A percentile compares a stretch with the other conserved stretches of the same genome.
Conservation (phyloP, 2,113 vertebrate species). For the Nycticorax nycticorax region DNA sequence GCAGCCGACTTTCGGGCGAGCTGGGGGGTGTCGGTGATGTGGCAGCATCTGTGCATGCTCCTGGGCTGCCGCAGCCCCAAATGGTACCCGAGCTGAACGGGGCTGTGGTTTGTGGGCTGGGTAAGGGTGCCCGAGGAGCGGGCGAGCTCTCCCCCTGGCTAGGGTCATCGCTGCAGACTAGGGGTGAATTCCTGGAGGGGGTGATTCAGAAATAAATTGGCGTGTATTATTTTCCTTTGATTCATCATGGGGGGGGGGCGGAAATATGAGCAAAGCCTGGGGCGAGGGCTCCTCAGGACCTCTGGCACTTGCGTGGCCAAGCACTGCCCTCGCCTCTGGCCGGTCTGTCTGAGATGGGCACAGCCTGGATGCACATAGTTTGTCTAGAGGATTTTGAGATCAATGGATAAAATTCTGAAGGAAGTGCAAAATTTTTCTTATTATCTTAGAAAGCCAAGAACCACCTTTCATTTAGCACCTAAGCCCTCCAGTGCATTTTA, state of each 20-base stretch:
- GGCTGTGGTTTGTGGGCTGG: not conserved
- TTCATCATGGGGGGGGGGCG: not conserved
- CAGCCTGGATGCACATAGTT: not conserved
- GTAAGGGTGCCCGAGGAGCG: not conserved
- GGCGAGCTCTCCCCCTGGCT: not conserved
- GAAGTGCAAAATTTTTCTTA: not conserved
- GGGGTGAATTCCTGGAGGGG: not conserved
- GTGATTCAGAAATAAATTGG: not conserved
- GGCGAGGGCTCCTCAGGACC: not conserved
- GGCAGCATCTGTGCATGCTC: not conserved
- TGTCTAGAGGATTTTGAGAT: not conserved
- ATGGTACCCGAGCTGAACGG: not conserved
- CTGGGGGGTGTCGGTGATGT: not conserved
- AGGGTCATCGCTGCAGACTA: not conserved
- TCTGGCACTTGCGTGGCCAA: not conserved
- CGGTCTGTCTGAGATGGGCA: not conserved
- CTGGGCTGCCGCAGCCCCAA: not conserved
- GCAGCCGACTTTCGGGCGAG: accelerated
- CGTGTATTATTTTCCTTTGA: not conserved
- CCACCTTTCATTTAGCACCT: not conserved
- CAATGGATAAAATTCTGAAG: not conserved
- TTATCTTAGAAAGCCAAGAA: not conserved
- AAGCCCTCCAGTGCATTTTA: not conserved
- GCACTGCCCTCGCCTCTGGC: not conserved
- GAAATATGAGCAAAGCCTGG: not conserved